Conservation (phyloP, 2,888 invertebrate species). For the Sminthurinus aureus region DNA sequence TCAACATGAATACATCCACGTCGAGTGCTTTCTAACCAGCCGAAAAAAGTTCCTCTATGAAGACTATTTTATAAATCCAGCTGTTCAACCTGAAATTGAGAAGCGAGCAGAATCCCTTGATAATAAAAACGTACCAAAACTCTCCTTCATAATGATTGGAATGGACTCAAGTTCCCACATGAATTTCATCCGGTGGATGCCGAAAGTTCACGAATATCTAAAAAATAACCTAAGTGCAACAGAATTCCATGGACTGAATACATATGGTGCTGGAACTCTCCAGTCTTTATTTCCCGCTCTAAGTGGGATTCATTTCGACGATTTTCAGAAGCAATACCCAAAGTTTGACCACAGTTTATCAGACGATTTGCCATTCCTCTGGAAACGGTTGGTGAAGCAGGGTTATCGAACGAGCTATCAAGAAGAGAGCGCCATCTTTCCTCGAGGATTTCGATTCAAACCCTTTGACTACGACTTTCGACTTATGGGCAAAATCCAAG, state of each 20-base stretch:
- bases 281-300: not conserved
- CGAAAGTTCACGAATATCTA: not conserved
- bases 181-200: not conserved
- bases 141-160: not conserved
- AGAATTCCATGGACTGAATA: not conserved
- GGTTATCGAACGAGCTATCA: slow-evolving; percentile 67
- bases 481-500: slow-evolving; percentile 72
- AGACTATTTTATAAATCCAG: not conserved
- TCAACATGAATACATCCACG: not conserved
- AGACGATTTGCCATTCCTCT: slow-evolving; percentile 10
- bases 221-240: not conserved
- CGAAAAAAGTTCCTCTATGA: not conserved
- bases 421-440: slow-evolving; percentile 82
- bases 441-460: slow-evolving; percentile 75
- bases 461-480: slow-evolving; percentile 87
- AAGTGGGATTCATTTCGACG: not conserved
- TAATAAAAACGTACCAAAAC: not conserved
- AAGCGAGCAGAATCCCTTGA: not conserved
- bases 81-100: not conserved
- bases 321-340: not conserved
- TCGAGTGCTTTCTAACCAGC: not conserved
- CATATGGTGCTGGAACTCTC: not conserved
- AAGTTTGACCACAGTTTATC: not conserved
- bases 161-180: not conserved
- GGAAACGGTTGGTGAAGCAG: not conserved